Evolutionary conservation across 1,140 invertebrate species (phyloP), one percentile per base, ranked within the genome.

Genomic region (Danaus melanippus): DNA sequence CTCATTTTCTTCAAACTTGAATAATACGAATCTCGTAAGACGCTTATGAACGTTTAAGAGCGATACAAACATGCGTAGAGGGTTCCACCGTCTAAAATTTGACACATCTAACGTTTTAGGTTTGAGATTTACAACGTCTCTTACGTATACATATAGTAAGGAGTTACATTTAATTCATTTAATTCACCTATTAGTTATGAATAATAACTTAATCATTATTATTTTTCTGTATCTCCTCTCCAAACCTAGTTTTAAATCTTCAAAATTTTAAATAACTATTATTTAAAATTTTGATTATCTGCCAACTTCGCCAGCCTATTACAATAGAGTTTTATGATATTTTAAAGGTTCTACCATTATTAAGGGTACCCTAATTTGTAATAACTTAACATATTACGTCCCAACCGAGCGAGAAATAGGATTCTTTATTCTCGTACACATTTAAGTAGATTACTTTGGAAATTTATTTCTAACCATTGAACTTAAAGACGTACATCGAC

Each of bases 371-470:
- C 57, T 42, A 53, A 59, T 53, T 46, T 51, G 41, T 53, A 59
- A 50, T 58, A 58, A 48, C 45, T 55, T 53, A 44, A 50, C 50
- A 47, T 59, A 59, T 53, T 59, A 53, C 51, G 50, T 53, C 49
- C 42, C 57, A 59, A 53, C 57, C 51, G 51, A 53, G 57, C 57
- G 57, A 47, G 50, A 53, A 59, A 59, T 59, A 53, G 48, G 57
- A 53, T 59, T 53, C 57, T 59, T 59, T 50, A 59, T 59, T 59
- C 57, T 41, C 42, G 21, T 50, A 53, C 42, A 56, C 47, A 43
- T 59, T 51, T 53, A 59, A 53, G 57, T 32, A 53, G 57, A 59
- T 59, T 59, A 50, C 50, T 49, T 49, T 40, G 10, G 11, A 43
- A 52, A 58, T 58, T 58, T 58, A 52, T 53, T 45, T 58, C 12